Conservation (phyloP, 2,797 vertebrate genomes). For the Paguma larvata region DNA sequence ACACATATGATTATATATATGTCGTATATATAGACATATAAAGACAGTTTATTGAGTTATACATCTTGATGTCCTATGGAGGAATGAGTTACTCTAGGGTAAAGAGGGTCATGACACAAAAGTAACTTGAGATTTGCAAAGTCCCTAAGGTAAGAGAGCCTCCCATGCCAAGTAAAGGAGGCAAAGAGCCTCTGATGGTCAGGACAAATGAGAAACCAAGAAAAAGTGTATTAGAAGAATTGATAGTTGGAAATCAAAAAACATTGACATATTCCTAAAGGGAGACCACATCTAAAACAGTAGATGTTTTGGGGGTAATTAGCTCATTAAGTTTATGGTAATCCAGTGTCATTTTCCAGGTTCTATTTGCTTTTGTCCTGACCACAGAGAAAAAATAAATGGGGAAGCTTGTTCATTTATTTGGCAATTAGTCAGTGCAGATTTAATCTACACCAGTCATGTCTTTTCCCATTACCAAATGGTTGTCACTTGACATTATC, state of each 20-base stretch:
- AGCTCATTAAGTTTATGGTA: not conserved
- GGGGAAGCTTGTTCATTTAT: not conserved
- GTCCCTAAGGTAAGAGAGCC: not conserved
- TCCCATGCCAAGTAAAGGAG: not conserved
- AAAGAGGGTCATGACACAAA: not conserved
- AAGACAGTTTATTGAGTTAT: not conserved
- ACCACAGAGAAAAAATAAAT: not conserved
- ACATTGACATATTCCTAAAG: not conserved
- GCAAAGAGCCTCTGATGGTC: not conserved
- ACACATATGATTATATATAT: not conserved
- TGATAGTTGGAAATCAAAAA: not conserved
- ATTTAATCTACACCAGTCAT: not conserved
- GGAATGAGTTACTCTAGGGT: not conserved
- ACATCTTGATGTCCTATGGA: not conserved
- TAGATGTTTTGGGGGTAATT: not conserved
- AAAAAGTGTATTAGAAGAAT: not conserved
- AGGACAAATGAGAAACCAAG: not conserved
- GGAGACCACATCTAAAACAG: not conserved
- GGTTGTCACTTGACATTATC: not conserved
- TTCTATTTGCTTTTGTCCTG: not conserved
- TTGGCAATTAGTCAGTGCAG: not conserved
- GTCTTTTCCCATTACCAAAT: not conserved
- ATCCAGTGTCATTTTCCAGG: not conserved
- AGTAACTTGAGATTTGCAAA: not conserved
- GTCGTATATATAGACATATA: not conserved